Conservation (phyloP, 1,140 invertebrate genomes). For the Bactericera cockerelli region DNA sequence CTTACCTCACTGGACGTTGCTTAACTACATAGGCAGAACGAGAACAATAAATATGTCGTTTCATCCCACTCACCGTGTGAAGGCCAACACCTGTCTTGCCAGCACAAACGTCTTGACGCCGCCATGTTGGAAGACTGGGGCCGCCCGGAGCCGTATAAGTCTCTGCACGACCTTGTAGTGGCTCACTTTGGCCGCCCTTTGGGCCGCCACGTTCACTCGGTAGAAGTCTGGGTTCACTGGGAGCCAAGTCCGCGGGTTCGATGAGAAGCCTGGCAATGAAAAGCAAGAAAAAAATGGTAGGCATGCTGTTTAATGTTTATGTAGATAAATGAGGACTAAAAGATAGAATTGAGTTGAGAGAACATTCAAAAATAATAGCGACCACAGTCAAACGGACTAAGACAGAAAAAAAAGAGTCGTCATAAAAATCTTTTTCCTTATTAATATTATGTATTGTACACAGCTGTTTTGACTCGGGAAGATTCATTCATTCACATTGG, state of each 20-base stretch:
- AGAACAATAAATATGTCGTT: no score
- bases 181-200: neutral
- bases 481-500: no score
- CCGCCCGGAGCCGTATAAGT: neutral
- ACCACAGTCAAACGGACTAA: neutral
- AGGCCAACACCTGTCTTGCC: conserved; percentile 9
- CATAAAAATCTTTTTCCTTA: neutral
- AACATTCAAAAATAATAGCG: neutral
- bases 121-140: neutral
- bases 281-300: conserved; percentile 47
- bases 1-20: no score
- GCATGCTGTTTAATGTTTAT: conserved; percentile 43
- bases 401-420: neutral
- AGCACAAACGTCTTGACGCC: neutral
- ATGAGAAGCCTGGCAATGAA: conserved; percentile 37
- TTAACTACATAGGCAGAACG: neutral
- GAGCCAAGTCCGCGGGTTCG: conserved; percentile 42
- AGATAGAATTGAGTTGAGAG: neutral
- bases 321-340: conserved; percentile 30
- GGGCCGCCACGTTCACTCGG: conserved; percentile 31
- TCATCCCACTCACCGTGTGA: conserved; percentile 12
- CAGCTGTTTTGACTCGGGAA: no score
- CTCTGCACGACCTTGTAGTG: conserved; percentile 12
- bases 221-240: conserved; percentile 38
- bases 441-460: neutral